These are phyloP conservation scores for Rutilus rutilus DNA, from an alignment of 2,113 vertebrate genomes.

Conservation along the genomic window DNA sequence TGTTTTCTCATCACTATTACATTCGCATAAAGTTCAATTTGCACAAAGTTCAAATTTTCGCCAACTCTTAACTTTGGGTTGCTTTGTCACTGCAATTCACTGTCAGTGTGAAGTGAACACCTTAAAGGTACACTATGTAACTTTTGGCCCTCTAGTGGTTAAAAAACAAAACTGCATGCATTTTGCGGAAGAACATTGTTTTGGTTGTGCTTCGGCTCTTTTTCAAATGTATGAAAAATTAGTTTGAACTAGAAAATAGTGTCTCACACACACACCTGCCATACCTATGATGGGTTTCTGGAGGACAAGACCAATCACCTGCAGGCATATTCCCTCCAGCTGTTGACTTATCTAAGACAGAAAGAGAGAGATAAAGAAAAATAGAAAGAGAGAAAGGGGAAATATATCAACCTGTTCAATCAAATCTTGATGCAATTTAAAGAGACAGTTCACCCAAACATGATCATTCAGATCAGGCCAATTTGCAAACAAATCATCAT, in stretches of 20 bases:
- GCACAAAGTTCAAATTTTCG: no score
- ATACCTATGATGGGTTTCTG: slow-evolving; percentile 98
- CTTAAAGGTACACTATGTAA: no score
- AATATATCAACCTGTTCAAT: background rate
- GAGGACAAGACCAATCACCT: slow-evolving; percentile 93
- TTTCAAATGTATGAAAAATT: background rate
- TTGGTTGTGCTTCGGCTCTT: no score
- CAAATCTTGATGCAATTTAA: background rate
- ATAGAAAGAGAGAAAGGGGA: no score
- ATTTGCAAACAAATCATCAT: no score
- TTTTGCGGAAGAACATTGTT: no score
- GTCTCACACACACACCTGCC: slow-evolving; percentile 74
- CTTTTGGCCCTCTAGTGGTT: no score
- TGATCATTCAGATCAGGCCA: background rate
- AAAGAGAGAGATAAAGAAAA: background rate
- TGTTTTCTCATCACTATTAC: background rate
- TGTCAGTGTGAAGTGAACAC: no score
- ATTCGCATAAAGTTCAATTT: no score
- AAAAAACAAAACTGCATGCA: no score
- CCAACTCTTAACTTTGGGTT: no score
- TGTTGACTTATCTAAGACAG: slow-evolving; percentile 89
- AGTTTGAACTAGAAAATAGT: slow-evolving; percentile 7
- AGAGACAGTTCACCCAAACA: background rate
- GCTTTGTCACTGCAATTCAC: no score
- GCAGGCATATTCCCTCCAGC: slow-evolving; percentile 93